Evolutionary conservation across 2,797 vertebrate species (phyloP).

Genomic region (Macropodus opercularis): DNA sequence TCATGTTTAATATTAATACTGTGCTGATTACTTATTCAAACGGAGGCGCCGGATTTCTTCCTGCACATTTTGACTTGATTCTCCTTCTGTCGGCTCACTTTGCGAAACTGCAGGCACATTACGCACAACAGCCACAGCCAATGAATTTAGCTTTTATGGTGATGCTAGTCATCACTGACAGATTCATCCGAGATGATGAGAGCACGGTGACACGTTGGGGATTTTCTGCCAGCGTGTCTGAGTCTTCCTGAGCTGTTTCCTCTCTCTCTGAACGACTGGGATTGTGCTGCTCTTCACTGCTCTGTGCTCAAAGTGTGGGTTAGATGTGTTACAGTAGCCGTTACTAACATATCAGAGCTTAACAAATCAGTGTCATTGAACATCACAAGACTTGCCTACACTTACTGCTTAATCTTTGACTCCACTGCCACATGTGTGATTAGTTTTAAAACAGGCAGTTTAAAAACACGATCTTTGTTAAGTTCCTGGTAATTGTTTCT

Average conservation of each 20-base stretch:
- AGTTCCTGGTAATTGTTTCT: no score
- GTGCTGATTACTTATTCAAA: neutral
- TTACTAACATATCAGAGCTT: no score
- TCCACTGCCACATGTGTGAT: no score
- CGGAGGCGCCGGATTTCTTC: neutral
- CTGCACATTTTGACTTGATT: slow-evolving; percentile 8
- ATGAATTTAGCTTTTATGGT: slow-evolving; percentile 17
- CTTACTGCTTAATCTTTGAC: no score
- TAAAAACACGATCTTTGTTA: no score
- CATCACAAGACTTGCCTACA: slow-evolving; percentile 11
- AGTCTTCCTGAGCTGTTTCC: slow-evolving; percentile 21
- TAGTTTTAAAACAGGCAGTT: no score
- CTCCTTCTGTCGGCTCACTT: slow-evolving; percentile 20
- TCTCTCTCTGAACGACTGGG: slow-evolving; percentile 7
- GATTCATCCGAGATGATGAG: slow-evolving; percentile 35
- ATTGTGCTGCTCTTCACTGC: slow-evolving; percentile 4
- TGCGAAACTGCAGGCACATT: slow-evolving; percentile 28
- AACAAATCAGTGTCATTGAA: neutral
- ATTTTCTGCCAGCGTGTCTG: slow-evolving; percentile 32
- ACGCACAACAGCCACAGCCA: slow-evolving; percentile 15
- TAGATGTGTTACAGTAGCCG: neutral
- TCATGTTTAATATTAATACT: slow-evolving; percentile 1
- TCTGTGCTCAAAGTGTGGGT: neutral
- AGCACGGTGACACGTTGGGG: slow-evolving; percentile 4
- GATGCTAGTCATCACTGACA: slow-evolving; percentile 22